Evolutionary conservation across 2,888 invertebrate species (phyloP), one percentile per base, ranked within the genome.

Genomic region (Clusia tigrina): DNA sequence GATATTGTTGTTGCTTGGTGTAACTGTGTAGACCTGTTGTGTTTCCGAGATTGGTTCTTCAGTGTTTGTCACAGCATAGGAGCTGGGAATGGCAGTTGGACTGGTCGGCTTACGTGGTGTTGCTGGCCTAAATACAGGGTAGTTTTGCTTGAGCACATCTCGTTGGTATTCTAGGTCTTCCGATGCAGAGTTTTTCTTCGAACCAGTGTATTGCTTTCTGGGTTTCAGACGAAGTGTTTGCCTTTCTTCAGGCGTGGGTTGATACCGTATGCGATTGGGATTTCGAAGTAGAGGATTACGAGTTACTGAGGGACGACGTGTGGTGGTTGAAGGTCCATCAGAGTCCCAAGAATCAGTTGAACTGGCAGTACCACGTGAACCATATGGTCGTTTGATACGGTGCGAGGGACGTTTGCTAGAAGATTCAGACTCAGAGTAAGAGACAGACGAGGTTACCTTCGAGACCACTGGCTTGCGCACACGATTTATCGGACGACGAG

Each of bases 101-200:
- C 79, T 81, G 10, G 76, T 77, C n/a, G 78, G 79, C 0, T 74
- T 73, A 17, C 81, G 71, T 0, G 77, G 69, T 3, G 10, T 63
- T 12, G 65, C 62, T 1, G 80, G 76, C 64, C 86, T 87, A 5
- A 88, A 88, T 0, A 88, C 87, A 1, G 89, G 89, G 71, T 89
- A 89, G 69, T 89, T 89, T 73, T 89, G 89, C 70, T 89, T 88
- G 3, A 89, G 76, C 2, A 89, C 86, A 74, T 89, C 89, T 66
- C 89, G 84, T 78, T 89, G 89, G 68, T 89, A 89, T 1, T 88
- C 89, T 65, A 89, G 63, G 62, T 84, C 84, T 60, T 83, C 80
- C 54, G 74, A 78, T 24, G 73, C 77, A 10, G 64, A 67, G 0
- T 66, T 70, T 15, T 75, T 75, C 59, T 76, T 80, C 0, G 70